Base-by-base conservation (phyloP, 2,888 invertebrate genomes). In the Crematogaster levior region DNA sequence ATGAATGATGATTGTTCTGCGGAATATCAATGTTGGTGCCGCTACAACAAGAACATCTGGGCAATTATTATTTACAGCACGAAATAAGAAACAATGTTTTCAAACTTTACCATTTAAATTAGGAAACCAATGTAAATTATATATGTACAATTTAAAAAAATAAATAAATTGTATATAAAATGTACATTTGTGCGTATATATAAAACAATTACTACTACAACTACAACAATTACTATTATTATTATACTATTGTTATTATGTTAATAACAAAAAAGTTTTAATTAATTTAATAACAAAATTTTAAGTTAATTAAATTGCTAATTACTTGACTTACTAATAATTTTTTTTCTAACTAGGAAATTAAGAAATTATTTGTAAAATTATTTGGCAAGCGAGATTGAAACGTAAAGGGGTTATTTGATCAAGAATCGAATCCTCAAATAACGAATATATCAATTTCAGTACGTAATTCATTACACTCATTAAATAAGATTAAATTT, bases 41-140 rank as follows among this genome's bases (percentile, higher is more conserved):
- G 75, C 75, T 63, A 75, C 24, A 75, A 75, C 75, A 75, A 63
- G 75, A 75, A 75, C 61, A 75, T 27, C 75, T 75, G 75, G 75
- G 75, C 75, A 75, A 51, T 75, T 75, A 73, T 73, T 72, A 73
- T 73, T 74, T 48, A 48, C 18, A 61, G 27, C 21, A 74, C 7
- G 60, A 74, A 63, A 74, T 58, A 73, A 43, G 0, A 61, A 61
- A 58, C 46, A 51, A 73, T 30, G 18, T 37, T 61, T 43, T 21
- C 5, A 24, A 68, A 21, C 15, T 63, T 51, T 24, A 30, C 24
- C 24, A 51, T 75, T 75, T 60, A 0, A 61, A 61, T 43, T 21
- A 60, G 21, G 21, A 21, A 60, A 58, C 2, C 1, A 30, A 73
- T 0, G 30, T 12, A 48, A 60, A 60, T 30, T 24, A 34, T 60